Percentiles rank a stretch among this genome's conserved stretches.
These are phyloP conservation scores for Callopanchax toddi DNA, from an alignment of 2,113 vertebrate genomes.

Conservation along the genomic window DNA sequence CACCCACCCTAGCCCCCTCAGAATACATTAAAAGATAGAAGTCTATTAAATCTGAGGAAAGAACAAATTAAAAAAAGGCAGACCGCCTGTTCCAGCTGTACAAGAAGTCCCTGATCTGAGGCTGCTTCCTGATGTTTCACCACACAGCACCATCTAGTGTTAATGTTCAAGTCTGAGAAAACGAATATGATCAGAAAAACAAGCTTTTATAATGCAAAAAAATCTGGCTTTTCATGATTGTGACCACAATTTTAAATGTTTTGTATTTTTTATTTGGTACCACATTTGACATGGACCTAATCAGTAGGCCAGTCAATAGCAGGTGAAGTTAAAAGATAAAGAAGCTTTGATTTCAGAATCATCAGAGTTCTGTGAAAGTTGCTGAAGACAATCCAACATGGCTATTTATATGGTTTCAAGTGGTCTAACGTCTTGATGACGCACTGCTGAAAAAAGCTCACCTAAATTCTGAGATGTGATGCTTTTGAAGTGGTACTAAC, in stretches of 20 bases:
- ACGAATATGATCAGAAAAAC: not conserved
- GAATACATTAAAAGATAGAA: slow-evolving; percentile 66
- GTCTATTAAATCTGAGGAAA: slow-evolving; percentile 58
- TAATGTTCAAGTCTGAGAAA: not conserved
- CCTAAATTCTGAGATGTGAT: no score
- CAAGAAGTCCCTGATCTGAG: not conserved
- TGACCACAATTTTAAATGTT: not conserved
- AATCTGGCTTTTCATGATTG: not conserved
- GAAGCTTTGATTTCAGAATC: not conserved
- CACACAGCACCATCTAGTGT: slow-evolving; percentile 76
- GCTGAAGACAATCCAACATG: slow-evolving; percentile 7
- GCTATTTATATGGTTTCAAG: slow-evolving; percentile 3
- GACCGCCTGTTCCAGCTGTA: slow-evolving; percentile 13
- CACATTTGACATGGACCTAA: not conserved
- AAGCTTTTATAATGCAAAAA: not conserved
- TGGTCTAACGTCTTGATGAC: no score
- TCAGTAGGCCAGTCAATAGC: not conserved
- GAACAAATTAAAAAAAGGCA: slow-evolving; percentile 30
- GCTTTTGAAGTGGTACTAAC: no score
- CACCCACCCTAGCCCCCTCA: slow-evolving; percentile 56
- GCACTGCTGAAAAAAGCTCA: no score
- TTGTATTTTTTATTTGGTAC: no score
- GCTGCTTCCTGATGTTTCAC: slow-evolving; percentile 23
- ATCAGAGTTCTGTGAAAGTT: slow-evolving; percentile 11
- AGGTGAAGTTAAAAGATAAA: not conserved